Percentiles rank a stretch among this genome's conserved stretches.
These are phyloP conservation scores for Monochamus alternatus DNA, from an alignment of 2,888 invertebrate genomes.

Conservation along the genomic window DNA sequence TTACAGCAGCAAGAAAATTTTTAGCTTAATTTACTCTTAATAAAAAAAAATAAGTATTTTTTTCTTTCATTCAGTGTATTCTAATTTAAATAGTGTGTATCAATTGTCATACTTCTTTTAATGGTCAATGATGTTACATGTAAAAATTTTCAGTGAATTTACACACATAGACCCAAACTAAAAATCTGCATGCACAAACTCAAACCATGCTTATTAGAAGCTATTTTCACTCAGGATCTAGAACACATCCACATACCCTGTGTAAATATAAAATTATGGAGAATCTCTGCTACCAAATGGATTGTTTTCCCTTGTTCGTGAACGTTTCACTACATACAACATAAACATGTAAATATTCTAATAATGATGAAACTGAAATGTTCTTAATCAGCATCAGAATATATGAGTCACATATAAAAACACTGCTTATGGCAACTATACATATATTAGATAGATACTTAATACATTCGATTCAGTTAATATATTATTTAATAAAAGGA, in stretches of 20 bases:
- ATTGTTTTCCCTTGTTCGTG: conserved; percentile 84
- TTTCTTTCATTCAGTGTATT: no score
- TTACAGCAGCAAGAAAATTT: no score
- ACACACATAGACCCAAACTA: neutral
- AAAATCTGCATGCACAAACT: conserved; percentile 14
- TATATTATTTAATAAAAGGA: no score
- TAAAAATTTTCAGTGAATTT: neutral
- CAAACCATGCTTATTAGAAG: conserved; percentile 4
- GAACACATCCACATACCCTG: conserved; percentile 63
- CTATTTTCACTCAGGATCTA: conserved; percentile 33
- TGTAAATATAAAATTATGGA: conserved; percentile 64
- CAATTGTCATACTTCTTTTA: no score
- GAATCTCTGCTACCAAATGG: conserved; percentile 75
- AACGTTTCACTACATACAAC: conserved; percentile 78
- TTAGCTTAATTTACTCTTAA: no score
- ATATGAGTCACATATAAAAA: no score
- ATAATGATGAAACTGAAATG: neutral
- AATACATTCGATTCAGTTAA: no score
- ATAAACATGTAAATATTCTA: conserved; percentile 21
- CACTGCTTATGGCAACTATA: no score
- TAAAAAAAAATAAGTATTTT: no score
- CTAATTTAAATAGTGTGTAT: no score
- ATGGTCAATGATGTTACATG: no score
- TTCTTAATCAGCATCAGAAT: neutral
- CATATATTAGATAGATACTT: no score